phyloP scores from a whole-genome alignment of 2,113 vertebrate genomes.

The Lophotis ruficrista region DNA sequence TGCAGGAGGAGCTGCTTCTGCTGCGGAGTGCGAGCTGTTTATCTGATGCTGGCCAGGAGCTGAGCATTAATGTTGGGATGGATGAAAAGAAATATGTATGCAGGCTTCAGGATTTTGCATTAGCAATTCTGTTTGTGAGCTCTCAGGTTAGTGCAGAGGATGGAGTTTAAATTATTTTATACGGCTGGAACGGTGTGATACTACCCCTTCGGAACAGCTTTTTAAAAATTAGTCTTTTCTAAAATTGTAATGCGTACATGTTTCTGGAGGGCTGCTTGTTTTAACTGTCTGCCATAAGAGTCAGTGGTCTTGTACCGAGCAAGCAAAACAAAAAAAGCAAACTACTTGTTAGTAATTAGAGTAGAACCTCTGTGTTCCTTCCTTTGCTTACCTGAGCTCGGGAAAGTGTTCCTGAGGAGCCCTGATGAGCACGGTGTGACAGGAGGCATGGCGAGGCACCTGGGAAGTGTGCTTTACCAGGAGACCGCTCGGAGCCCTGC shows the following conservation, averaged over 20 bases:
- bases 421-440: fast-evolving
- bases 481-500: fast-evolving
- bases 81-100: fast-evolving
- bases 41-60: not conserved
- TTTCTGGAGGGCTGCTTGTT: not conserved
- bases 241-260: fast-evolving
- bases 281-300: not conserved
- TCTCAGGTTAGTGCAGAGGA: not conserved
- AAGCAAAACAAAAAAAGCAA: not conserved
- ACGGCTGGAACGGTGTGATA: not conserved
- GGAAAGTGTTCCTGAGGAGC: not conserved
- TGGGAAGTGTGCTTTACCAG: not conserved
- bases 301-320: not conserved
- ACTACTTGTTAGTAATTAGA: no score
- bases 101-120: not conserved
- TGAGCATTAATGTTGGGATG: fast-evolving
- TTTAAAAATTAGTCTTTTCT: not conserved
- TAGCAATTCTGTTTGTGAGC: not conserved
- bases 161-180: not conserved
- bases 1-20: not conserved
- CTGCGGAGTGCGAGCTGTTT: not conserved
- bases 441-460: fast-evolving
- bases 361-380: not conserved
- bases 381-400: not conserved
- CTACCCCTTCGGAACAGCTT: not conserved